These are phyloP conservation scores for Daboia siamensis DNA, from an alignment of 2,113 vertebrate species.

Conservation along the genomic window DNA sequence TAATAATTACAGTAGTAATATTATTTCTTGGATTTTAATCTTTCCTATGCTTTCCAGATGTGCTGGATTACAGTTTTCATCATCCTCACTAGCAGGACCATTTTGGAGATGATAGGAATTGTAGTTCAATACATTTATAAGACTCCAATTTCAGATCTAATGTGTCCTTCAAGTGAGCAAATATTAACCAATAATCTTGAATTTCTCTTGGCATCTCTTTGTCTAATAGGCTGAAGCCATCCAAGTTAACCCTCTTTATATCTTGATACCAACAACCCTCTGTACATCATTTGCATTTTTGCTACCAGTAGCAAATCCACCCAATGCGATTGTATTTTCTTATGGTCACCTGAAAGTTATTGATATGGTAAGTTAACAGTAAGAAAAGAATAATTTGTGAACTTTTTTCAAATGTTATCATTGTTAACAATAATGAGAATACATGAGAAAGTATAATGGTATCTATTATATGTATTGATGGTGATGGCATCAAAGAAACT, in stretches of 20 bases:
- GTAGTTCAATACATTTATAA: neutral
- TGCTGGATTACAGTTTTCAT: neutral
- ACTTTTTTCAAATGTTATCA: neutral
- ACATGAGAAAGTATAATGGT: neutral
- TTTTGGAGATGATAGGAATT: neutral
- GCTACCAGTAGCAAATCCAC: conserved; percentile 86
- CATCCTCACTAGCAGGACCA: neutral
- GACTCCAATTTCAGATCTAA: neutral
- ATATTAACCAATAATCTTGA: neutral
- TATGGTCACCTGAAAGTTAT: conserved; percentile 83
- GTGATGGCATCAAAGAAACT: neutral
- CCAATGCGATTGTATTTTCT: conserved; percentile 88
- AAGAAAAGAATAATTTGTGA: neutral
- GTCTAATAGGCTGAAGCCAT: conserved; percentile 84
- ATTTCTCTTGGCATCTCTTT: conserved; percentile 7
- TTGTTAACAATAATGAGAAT: neutral
- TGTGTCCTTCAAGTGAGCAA: neutral
- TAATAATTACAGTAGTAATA: neutral
- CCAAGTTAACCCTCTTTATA: conserved; percentile 83
- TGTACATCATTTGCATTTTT: conserved; percentile 91
- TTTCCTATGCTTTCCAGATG: neutral
- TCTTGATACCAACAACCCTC: conserved; percentile 86
- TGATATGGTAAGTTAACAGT: conserved; percentile 84
- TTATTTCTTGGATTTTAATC: neutral
- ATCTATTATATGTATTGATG: neutral